Conservation (phyloP, 2,113 vertebrate species). For the Chiloscyllium plagiosum region DNA sequence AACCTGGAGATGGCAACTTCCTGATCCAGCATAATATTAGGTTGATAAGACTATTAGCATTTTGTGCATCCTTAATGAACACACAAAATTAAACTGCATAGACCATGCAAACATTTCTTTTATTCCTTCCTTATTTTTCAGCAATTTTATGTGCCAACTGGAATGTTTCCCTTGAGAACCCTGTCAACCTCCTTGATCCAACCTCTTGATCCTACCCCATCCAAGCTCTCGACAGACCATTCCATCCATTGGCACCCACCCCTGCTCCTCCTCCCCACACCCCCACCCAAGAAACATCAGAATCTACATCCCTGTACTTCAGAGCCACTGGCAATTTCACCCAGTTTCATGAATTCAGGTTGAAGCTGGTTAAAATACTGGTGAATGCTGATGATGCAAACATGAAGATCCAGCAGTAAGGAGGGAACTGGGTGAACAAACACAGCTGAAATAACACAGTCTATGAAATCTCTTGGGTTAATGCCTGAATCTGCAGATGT, state of each 20-base stretch:
- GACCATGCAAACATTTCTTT: not conserved
- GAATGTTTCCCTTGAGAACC: not conserved
- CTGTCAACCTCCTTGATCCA: not conserved
- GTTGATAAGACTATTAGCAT: not conserved
- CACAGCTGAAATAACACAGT: slow-evolving; percentile 21
- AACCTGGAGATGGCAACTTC: not conserved
- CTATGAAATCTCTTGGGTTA: slow-evolving; percentile 2
- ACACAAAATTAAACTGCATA: not conserved
- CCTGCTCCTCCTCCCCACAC: not conserved
- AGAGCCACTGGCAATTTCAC: not conserved
- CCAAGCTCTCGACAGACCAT: not conserved
- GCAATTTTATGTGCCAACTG: not conserved
- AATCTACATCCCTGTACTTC: not conserved
- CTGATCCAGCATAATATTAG: not conserved
- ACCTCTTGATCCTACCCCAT: not conserved
- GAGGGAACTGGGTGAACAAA: not conserved
- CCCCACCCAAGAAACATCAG: not conserved
- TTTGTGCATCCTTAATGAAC: not conserved
- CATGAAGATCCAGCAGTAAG: not conserved
- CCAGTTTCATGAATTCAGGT: not conserved
- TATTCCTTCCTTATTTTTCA: not conserved
- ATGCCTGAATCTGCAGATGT: slow-evolving; percentile 20
- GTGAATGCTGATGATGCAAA: not conserved
- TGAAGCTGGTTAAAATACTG: not conserved
- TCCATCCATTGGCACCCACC: not conserved